Evolutionary conservation across 2,797 vertebrate species (phyloP).

Genomic region (Chrysocyon brachyurus): DNA sequence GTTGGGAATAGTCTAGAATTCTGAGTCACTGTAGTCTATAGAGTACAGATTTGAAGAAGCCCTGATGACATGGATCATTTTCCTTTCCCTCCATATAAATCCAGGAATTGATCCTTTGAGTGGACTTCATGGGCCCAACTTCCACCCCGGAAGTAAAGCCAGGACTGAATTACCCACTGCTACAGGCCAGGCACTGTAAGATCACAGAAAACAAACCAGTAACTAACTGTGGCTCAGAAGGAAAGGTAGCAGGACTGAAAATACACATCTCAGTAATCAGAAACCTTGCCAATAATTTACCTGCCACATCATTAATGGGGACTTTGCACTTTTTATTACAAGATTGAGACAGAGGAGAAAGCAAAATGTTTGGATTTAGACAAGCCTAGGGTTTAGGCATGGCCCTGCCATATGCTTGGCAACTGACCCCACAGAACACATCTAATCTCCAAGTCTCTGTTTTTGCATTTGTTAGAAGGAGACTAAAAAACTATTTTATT

Average conservation of each 20-base stretch:
- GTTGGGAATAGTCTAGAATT: background rate
- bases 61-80: background rate
- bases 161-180: background rate
- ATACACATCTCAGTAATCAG: background rate
- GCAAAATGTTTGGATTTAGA: background rate
- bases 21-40: background rate
- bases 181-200: rapidly evolving
- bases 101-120: background rate
- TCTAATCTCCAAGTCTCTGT: background rate
- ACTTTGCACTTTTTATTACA: background rate
- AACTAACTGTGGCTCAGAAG: background rate
- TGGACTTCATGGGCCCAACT: background rate
- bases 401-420: background rate
- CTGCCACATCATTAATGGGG: background rate
- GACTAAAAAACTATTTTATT: background rate
- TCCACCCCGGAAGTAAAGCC: background rate
- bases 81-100: background rate
- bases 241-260: background rate
- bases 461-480: background rate
- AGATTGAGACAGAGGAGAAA: background rate
- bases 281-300: background rate
- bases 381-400: background rate
- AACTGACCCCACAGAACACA: background rate
- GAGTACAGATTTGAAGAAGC: background rate
- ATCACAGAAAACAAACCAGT: background rate